phyloP scores from a whole-genome alignment of 2,113 vertebrate genomes.

The Erpornis zantholeuca region DNA sequence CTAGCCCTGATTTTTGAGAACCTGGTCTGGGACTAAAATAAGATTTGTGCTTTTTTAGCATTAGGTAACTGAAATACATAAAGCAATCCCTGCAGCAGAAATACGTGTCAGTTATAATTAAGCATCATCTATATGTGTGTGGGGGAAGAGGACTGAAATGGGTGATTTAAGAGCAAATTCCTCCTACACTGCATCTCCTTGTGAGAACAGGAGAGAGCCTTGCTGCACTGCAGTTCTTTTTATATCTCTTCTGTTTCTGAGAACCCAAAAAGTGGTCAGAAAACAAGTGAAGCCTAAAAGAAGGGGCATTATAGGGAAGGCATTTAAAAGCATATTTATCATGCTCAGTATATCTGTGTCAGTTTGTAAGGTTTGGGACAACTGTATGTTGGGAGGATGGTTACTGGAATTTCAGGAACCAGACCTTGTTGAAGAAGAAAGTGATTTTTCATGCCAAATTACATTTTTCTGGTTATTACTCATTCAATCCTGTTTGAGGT shows the following conservation, averaged over 20 bases:
- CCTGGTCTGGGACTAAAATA: not conserved
- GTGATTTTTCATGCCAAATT: not conserved
- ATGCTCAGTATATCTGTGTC: not conserved
- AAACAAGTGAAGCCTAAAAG: not conserved
- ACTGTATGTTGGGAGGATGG: not conserved
- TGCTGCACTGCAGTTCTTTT: conserved; percentile 16
- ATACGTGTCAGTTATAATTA: not conserved
- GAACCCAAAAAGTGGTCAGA: not conserved
- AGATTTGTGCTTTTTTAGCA: not conserved
- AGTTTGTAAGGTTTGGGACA: not conserved
- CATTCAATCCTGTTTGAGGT: not conserved
- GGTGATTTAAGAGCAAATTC: conserved; percentile 1
- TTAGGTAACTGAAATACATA: not conserved
- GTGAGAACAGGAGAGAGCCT: not conserved
- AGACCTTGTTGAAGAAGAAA: not conserved
- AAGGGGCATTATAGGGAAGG: not conserved
- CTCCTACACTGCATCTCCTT: not conserved
- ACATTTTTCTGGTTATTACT: not conserved
- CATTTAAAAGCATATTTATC: not conserved
- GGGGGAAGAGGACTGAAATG: not conserved
- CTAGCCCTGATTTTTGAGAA: not conserved
- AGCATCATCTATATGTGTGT: not conserved
- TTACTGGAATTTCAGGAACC: not conserved
- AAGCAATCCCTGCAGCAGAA: not conserved
- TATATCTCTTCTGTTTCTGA: not conserved